phyloP scores from a whole-genome alignment of 2,888 invertebrate species.

The Pyrocoelia pectoralis region DNA sequence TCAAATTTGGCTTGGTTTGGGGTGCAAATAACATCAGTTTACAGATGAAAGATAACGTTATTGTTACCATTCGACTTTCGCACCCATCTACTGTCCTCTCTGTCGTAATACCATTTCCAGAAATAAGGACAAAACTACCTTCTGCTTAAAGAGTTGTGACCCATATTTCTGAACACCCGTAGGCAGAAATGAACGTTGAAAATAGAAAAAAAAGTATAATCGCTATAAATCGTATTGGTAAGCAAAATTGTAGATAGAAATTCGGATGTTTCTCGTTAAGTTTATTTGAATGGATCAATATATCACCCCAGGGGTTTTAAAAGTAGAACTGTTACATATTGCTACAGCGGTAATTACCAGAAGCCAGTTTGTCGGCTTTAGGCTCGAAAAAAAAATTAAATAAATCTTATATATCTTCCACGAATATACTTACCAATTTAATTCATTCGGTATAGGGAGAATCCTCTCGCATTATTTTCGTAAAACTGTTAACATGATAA shows the following conservation, averaged over 20 bases:
- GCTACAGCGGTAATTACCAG: constrained; percentile 46
- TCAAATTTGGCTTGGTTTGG: too few relatives aligned
- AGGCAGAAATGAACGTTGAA: too few relatives aligned
- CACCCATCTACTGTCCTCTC: too few relatives aligned
- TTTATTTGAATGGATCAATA: constrained; percentile 40
- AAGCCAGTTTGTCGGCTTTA: constrained; percentile 44
- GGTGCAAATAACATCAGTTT: too few relatives aligned
- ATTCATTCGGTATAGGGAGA: constrained; percentile 29
- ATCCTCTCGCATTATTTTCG: constrained; percentile 17
- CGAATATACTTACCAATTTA: constrained; percentile 39
- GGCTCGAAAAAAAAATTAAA: constrained; percentile 37
- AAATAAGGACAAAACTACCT: too few relatives aligned
- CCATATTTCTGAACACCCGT: too few relatives aligned
- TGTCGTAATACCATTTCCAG: too few relatives aligned
- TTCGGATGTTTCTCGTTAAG: constrained; percentile 17
- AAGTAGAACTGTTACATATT: constrained; percentile 45
- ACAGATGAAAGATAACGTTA: too few relatives aligned
- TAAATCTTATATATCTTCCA: constrained; percentile 37
- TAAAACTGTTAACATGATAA: constrained; percentile 8
- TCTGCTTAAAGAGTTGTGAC: too few relatives aligned
- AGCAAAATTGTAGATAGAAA: constrained; percentile 12
- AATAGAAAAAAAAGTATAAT: too few relatives aligned
- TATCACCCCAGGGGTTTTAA: constrained; percentile 41
- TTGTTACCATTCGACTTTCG: too few relatives aligned
- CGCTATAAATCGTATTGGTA: neutral